These are phyloP conservation scores for Synanthedon vespiformis DNA, from an alignment of 2,888 invertebrate species.

Conservation along the genomic window DNA sequence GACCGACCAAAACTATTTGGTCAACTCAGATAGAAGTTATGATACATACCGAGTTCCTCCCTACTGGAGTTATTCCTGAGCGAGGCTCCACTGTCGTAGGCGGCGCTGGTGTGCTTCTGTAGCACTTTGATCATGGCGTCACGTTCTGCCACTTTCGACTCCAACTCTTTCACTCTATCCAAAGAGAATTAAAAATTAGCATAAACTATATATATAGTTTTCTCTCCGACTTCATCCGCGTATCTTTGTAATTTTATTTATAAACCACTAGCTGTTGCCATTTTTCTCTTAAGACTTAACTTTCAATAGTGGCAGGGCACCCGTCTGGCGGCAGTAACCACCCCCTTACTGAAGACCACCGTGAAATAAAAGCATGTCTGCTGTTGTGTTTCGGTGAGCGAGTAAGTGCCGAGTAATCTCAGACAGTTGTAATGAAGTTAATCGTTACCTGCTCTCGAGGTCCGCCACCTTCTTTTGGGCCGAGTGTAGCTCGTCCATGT, in stretches of 20 bases:
- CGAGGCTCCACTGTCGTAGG: conserved; percentile 72
- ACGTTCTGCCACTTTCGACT: conserved; percentile 88
- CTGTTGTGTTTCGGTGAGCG: no score
- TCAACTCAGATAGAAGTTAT: no score
- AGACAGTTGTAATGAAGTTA: not conserved
- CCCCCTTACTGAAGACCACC: no score
- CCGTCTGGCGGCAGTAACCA: no score
- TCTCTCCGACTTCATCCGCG: not conserved
- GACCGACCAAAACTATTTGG: no score
- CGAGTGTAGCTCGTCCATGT: conserved; percentile 89
- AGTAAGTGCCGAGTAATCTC: no score
- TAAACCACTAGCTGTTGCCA: no score
- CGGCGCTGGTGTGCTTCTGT: conserved; percentile 83
- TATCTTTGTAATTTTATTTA: not conserved
- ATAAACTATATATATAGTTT: no score
- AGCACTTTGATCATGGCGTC: conserved; percentile 92
- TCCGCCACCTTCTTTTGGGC: conserved; percentile 89
- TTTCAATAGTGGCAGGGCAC: no score
- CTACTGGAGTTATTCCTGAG: conserved; percentile 62
- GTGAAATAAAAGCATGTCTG: no score
- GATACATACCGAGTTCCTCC: conserved; percentile 51
- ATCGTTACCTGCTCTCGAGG: conserved; percentile 79
- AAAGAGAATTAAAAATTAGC: not conserved
- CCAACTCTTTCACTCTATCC: conserved; percentile 81
- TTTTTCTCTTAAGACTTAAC: no score